Conservation (phyloP, 2,113 vertebrate genomes). For the Aegithalos caudatus region DNA sequence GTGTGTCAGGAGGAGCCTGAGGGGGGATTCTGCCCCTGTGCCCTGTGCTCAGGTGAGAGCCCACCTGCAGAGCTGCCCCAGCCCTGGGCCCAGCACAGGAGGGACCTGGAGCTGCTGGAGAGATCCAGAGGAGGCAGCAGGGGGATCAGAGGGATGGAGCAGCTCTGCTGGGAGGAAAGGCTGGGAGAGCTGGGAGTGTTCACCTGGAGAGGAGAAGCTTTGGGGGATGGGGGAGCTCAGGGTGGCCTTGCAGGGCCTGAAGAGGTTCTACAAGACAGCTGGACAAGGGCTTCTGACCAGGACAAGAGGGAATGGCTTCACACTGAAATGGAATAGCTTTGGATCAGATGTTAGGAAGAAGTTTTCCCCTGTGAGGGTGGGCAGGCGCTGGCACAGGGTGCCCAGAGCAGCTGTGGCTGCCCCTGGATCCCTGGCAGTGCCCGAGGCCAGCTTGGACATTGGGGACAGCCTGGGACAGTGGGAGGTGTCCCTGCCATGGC, state of each 20-base stretch:
- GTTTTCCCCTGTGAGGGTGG: accelerated
- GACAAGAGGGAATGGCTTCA: not conserved
- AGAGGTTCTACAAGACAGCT: not conserved
- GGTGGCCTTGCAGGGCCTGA: accelerated
- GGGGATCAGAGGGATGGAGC: not conserved
- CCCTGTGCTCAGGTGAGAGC: not conserved
- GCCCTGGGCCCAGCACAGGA: not conserved
- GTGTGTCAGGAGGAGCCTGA: not conserved
- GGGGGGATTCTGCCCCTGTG: not conserved
- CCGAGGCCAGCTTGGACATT: not conserved
- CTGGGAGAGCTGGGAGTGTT: not conserved
- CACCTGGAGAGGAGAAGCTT: not conserved
- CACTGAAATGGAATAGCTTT: not conserved
- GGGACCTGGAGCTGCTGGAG: not conserved
- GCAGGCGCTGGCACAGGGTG: not conserved
- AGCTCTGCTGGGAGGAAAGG: not conserved
- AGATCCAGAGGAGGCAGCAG: not conserved
- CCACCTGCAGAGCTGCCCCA: not conserved
- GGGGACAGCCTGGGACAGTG: not conserved
- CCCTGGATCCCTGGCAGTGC: not conserved
- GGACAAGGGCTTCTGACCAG: not conserved
- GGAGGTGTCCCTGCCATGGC: not conserved
- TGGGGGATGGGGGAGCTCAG: too few species aligned
- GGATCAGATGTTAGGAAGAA: not conserved
- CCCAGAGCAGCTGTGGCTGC: not conserved